Evolutionary conservation across 2,113 vertebrate genomes (phyloP).

Genomic region (Narcine bancroftii): DNA sequence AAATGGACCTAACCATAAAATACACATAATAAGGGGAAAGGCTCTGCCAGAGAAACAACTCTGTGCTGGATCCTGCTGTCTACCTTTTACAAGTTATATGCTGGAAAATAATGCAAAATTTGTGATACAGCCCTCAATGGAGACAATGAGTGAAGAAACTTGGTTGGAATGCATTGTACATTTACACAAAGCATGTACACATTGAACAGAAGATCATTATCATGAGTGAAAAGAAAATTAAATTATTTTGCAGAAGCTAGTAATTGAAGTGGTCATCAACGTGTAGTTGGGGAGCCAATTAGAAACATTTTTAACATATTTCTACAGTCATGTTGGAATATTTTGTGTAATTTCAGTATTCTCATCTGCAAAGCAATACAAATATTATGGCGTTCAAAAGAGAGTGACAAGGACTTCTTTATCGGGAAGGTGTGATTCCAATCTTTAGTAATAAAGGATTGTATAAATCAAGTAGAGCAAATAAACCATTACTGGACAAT

Average conservation of each 20-base stretch:
- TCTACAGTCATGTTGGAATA: not conserved
- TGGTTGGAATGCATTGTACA: not conserved
- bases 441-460: not conserved
- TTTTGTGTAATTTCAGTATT: not conserved
- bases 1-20: not conserved
- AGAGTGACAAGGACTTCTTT: not conserved
- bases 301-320: not conserved
- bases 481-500: not conserved
- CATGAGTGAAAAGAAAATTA: not conserved
- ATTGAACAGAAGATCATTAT: not conserved
- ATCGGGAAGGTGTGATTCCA: not conserved
- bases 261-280: not conserved
- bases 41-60: not conserved
- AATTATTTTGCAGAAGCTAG: not conserved
- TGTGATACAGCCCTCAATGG: not conserved
- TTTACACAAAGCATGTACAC: constrained; percentile 3
- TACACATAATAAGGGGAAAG: not conserved
- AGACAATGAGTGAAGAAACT: not conserved
- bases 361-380: not conserved
- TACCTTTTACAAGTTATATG: not conserved
- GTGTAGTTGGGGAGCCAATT: not conserved
- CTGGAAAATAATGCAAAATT: not conserved
- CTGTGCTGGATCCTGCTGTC: not conserved
- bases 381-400: not conserved
- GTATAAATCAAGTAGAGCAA: not conserved